These are phyloP conservation scores for Sebastolobus altivelis DNA, from an alignment of 2,797 vertebrate species.

Conservation along the genomic window DNA sequence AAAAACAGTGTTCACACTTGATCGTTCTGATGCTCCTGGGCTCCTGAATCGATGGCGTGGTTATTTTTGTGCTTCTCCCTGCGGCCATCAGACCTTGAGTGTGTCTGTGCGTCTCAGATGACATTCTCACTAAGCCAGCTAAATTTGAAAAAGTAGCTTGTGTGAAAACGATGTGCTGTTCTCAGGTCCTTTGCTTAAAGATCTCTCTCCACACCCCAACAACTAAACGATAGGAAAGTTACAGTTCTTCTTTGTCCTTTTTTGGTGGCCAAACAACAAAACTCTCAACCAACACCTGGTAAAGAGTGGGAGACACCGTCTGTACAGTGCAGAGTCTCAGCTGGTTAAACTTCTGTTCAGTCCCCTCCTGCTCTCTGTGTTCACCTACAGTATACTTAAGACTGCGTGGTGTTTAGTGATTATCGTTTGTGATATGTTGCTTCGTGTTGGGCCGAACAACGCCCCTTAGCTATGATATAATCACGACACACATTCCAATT, in stretches of 20 bases:
- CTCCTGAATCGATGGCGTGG: slow-evolving; percentile 60
- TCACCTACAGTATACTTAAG: background rate
- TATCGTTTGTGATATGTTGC: too few species aligned
- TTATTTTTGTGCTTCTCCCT: slow-evolving; percentile 58
- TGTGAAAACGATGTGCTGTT: background rate
- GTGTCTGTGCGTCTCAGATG: slow-evolving; percentile 31
- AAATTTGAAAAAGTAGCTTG: slow-evolving; percentile 15
- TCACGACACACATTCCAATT: too few species aligned
- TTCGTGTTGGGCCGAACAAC: too few species aligned
- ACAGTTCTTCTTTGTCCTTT: background rate
- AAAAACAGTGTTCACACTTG: slow-evolving; percentile 60
- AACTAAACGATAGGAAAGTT: background rate
- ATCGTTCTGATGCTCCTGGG: slow-evolving; percentile 53
- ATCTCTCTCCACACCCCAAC: background rate
- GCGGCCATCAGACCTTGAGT: slow-evolving; percentile 41
- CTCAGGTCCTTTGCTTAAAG: background rate
- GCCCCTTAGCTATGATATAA: too few species aligned
- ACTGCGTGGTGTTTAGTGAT: too few species aligned
- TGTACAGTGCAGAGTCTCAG: too few species aligned
- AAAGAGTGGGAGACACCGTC: too few species aligned
- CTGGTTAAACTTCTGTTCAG: too few species aligned
- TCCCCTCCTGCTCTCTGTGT: background rate
- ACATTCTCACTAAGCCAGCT: slow-evolving; percentile 9
- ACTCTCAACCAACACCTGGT: background rate
- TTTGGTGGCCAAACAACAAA: background rate